Percentiles rank a stretch among this genome's conserved stretches.
Evolutionary conservation across 2,888 invertebrate genomes (phyloP).

Genomic region (Drosophila conformis): DNA sequence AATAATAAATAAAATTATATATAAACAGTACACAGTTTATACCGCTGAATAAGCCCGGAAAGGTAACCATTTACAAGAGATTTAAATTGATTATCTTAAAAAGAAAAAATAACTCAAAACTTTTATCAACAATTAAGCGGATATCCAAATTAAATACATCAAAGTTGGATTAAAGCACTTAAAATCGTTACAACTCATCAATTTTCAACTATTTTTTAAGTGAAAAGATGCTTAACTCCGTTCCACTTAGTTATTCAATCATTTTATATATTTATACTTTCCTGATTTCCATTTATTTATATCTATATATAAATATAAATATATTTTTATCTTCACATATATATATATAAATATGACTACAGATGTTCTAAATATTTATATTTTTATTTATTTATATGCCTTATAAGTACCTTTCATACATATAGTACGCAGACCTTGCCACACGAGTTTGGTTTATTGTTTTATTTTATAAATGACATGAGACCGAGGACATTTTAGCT

Average conservation of each 20-base stretch:
- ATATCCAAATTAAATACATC: not conserved
- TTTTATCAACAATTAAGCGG: not conserved
- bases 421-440: not conserved
- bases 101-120: not conserved
- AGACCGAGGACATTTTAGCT: slow-evolving; percentile 1
- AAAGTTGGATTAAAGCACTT: not conserved
- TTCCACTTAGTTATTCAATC: not conserved
- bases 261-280: not conserved
- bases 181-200: not conserved
- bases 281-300: not conserved
- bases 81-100: not conserved
- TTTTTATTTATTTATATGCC: no score
- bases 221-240: not conserved
- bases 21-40: not conserved
- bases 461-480: not conserved
- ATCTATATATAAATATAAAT: not conserved
- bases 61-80: not conserved
- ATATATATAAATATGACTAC: not conserved
- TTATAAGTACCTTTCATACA: not conserved
- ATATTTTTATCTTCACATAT: not conserved
- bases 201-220: not conserved
- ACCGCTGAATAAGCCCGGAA: not conserved
- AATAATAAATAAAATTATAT: not conserved
- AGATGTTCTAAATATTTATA: not conserved
- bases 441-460: not conserved